Base-by-base conservation (phyloP, 2,888 invertebrate species). In the Eilema caniola region DNA sequence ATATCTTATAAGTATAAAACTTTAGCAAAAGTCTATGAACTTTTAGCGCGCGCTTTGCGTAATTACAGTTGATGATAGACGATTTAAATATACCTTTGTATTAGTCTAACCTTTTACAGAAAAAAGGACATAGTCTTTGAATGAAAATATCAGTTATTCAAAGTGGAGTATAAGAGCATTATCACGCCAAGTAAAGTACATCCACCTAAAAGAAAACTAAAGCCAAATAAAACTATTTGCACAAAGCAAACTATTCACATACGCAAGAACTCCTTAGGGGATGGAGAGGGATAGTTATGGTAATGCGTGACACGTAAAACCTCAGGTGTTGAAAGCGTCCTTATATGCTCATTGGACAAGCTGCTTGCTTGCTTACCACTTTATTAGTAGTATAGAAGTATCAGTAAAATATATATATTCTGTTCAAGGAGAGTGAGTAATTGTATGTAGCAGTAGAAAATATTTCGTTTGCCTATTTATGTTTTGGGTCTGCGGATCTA, bases 1-100 rank as follows among this genome's bases (percentile, higher is more conserved):
- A 78, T 85, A 86, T 84, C 82, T 88, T 83, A 83, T 82, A 75
- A 77, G 75, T 84, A 14, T 10, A 41, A 41, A 41, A 14, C 16
- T 41, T 41, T 41, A 41, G 41, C 41, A 41, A 41, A 41, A 41
- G 41, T 41, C 16, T 41, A 87, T 81, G 72, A 79, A 83, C 81
- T 80, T 84, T 83, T 83, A 87, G 86, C 89, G 86, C 79, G 87
- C 83, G 86, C 79, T 81, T 76, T 65, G 79, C 75, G 80, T 87
- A 88, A 88, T 88, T 87, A 87, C 78, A 72, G 78, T 80, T 75
- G 76, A 70, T 66, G 72, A 79, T 74, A 82, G 77, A 81, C 82
- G 78, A 84, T 75, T 81, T 75, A 76, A 79, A 80, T 33, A 33
- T 33, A 37, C 33, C 11, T 37, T 12, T 12, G 11, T 37, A 37